Conservation (phyloP, 2,888 invertebrate genomes). For the Pardosa pseudoannulata region DNA sequence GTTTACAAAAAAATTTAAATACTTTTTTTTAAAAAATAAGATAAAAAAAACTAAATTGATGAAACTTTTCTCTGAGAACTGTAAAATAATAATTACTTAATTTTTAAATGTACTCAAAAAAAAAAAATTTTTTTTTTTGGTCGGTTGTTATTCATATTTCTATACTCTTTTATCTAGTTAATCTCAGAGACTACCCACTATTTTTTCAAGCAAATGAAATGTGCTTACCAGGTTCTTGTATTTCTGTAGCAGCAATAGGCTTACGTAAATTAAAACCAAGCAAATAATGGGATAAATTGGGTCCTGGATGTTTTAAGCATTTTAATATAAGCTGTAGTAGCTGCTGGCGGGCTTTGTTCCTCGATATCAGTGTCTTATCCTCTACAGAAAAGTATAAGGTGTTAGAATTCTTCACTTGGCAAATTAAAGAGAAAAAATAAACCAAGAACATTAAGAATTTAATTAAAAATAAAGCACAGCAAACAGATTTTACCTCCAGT, state of each 20-base stretch:
- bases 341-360: constrained; percentile 74
- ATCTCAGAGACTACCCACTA: no score
- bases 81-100: no score
- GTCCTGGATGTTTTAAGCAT: constrained; percentile 86
- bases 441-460: not conserved
- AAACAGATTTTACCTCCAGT: constrained; percentile 40
- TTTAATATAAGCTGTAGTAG: constrained; percentile 87
- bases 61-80: no score
- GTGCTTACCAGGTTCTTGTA: constrained; percentile 87
- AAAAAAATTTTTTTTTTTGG: no score
- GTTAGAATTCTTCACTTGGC: not conserved
- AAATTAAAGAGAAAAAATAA: not conserved
- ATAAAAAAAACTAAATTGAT: no score
- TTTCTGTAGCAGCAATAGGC: constrained; percentile 86
- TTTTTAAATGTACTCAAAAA: no score
- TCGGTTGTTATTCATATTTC: no score
- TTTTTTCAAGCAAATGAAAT: no score
- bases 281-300: constrained; percentile 91
- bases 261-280: constrained; percentile 90
- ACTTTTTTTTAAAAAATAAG: no score
- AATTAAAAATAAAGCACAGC: not conserved
- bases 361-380: constrained; percentile 22
- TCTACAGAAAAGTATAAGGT: constrained; percentile 18
- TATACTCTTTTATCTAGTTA: no score
- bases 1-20: no score